phyloP scores from a whole-genome alignment of 2,888 invertebrate genomes.

The Drosophila yooni region DNA sequence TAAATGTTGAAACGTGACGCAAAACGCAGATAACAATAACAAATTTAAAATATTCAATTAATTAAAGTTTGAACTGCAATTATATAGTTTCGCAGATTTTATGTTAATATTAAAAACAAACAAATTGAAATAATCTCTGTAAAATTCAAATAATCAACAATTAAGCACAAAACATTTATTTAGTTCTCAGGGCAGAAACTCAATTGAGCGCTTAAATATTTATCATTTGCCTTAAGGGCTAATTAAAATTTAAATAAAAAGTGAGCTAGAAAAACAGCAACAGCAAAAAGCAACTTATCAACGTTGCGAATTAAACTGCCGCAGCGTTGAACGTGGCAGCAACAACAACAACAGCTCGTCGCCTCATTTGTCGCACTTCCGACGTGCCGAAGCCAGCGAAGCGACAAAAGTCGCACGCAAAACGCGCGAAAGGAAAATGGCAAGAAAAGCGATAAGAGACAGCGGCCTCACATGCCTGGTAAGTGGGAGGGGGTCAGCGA shows the following conservation, averaged over 20 bases:
- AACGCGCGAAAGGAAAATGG: slow-evolving; percentile 37
- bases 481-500: slow-evolving; percentile 30
- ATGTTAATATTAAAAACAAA: neutral
- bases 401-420: slow-evolving; percentile 47
- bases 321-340: slow-evolving; percentile 18
- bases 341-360: slow-evolving; percentile 24
- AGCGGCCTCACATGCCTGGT: slow-evolving; percentile 32
- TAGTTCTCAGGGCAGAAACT: neutral
- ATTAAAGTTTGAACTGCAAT: neutral
- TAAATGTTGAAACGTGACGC: slow-evolving; percentile 19
- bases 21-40: neutral
- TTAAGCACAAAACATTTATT: neutral
- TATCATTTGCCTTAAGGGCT: slow-evolving; percentile 19
- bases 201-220: neutral
- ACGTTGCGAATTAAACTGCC: slow-evolving; percentile 36
- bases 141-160: neutral
- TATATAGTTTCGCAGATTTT: neutral
- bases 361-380: slow-evolving; percentile 66
- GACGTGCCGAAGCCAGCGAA: slow-evolving; percentile 33
- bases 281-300: slow-evolving; percentile 8
- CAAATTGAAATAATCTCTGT: neutral
- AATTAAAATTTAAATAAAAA: slow-evolving; percentile 24
- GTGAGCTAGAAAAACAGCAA: neutral
- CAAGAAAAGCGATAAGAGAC: slow-evolving; percentile 9
- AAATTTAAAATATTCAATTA: neutral